Conservation (phyloP, 35 echinoderm and acorn worm genomes). For the Ophiothrix spiculata region DNA sequence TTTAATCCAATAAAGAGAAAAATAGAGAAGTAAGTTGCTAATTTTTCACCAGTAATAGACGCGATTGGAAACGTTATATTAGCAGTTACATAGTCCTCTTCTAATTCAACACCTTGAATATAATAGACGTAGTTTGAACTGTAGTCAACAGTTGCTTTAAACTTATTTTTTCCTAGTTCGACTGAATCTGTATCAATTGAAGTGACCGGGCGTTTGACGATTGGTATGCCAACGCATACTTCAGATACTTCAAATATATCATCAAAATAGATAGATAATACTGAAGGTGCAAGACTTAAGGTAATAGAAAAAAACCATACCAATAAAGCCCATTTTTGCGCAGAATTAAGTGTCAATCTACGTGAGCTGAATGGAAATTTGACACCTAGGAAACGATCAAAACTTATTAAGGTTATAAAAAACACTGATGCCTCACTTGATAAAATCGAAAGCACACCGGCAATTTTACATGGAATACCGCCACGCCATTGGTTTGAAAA, state of each 20-base stretch:
- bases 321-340: neutral
- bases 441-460: slow-evolving; percentile 37
- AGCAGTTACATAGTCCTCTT: neutral
- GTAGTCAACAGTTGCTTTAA: neutral
- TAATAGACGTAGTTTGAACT: neutral
- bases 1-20: slow-evolving; percentile 49
- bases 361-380: slow-evolving; percentile 42
- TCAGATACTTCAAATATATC: slow-evolving; percentile 23
- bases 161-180: neutral
- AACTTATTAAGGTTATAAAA: slow-evolving; percentile 30
- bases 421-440: slow-evolving; percentile 56
- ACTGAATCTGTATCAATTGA: neutral
- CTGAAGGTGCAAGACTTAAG: neutral
- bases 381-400: slow-evolving; percentile 46
- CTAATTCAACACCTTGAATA: neutral
- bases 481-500: slow-evolving; percentile 31
- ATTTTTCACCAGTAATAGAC: slow-evolving; percentile 7
- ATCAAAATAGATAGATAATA: neutral
- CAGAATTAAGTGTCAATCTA: neutral
- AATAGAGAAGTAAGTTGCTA: slow-evolving; percentile 32
- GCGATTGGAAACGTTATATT: slow-evolving; percentile 22
- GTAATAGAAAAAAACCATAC: neutral
- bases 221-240: slow-evolving; percentile 18
- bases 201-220: slow-evolving; percentile 30
- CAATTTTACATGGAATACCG: slow-evolving; percentile 28